Percentiles rank a stretch among this genome's conserved stretches.
Evolutionary conservation across 2,797 vertebrate species (phyloP).

Genomic region (Sebastes cheni): DNA sequence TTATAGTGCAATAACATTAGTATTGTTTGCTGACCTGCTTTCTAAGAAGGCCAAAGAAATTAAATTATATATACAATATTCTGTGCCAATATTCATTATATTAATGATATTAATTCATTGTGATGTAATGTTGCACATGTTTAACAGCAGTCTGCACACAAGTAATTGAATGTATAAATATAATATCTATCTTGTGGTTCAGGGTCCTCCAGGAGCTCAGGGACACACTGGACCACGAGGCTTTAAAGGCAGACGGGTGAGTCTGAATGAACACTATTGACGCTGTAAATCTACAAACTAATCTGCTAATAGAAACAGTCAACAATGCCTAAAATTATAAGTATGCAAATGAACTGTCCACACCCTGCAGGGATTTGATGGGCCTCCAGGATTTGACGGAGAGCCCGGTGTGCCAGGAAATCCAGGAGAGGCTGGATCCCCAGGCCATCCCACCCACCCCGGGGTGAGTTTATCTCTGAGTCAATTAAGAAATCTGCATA

Average conservation of each 20-base stretch:
- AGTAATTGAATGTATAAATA: not conserved
- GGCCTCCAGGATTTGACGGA: constrained; percentile 92
- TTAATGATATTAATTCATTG: not conserved
- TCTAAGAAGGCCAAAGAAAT: not conserved
- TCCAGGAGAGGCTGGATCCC: constrained; percentile 90
- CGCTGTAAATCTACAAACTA: not conserved
- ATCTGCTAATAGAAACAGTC: not conserved
- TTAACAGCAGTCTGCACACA: not conserved
- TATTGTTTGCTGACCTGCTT: not conserved
- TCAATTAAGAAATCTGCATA: not conserved
- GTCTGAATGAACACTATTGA: constrained; percentile 42
- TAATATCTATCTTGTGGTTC: not conserved
- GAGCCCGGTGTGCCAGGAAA: constrained; percentile 94
- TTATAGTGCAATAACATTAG: not conserved
- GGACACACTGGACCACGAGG: constrained; percentile 89
- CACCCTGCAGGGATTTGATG: constrained; percentile 85
- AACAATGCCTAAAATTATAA: not conserved
- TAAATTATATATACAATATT: not conserved
- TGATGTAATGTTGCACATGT: not conserved
- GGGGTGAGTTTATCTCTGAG: constrained; percentile 78
- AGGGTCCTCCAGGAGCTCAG: constrained; percentile 93
- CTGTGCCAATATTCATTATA: rapidly evolving
- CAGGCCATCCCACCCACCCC: constrained; percentile 84
- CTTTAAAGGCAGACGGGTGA: constrained; percentile 91
- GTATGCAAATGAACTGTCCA: not conserved